Percentiles rank a stretch among this genome's conserved stretches.
Conservation (phyloP, 2,888 invertebrate genomes). For the Neoaliturus tenellus region DNA sequence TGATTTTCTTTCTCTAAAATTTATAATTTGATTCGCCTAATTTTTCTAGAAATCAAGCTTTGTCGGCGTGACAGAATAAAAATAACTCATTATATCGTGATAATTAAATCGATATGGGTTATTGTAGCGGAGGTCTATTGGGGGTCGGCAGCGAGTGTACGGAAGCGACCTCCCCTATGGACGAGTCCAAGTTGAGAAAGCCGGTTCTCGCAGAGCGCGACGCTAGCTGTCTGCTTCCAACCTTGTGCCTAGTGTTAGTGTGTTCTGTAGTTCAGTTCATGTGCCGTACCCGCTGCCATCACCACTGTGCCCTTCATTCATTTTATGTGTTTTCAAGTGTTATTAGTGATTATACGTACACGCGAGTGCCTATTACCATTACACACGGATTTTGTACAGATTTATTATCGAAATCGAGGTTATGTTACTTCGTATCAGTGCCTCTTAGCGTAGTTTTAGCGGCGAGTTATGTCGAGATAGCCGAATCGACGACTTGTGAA, state of each 20-base stretch:
- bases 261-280: conserved; percentile 36
- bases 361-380: conserved; percentile 25
- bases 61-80: not conserved
- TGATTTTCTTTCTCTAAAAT: no score
- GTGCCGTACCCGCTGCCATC: conserved; percentile 29
- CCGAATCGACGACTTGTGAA: not conserved
- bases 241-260: conserved; percentile 9
- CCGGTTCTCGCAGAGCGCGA: conserved; percentile 46
- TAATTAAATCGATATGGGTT: not conserved
- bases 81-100: not conserved
- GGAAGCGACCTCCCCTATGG: conserved; percentile 43
- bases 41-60: not conserved
- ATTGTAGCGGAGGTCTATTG: conserved; percentile 24
- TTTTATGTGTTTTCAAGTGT: not conserved
- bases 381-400: not conserved
- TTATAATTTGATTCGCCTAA: not conserved
- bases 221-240: not conserved
- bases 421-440: conserved; percentile 23
- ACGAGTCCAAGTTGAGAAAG: conserved; percentile 54
- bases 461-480: not conserved
- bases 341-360: conserved; percentile 7
- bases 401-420: conserved; percentile 19
- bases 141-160: conserved; percentile 33
- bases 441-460: conserved; percentile 15
- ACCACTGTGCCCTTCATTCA: not conserved